Evolutionary conservation across 2,113 vertebrate species (phyloP), one percentile per base, ranked within the genome.

Genomic region (Pteruthius melanotis): DNA sequence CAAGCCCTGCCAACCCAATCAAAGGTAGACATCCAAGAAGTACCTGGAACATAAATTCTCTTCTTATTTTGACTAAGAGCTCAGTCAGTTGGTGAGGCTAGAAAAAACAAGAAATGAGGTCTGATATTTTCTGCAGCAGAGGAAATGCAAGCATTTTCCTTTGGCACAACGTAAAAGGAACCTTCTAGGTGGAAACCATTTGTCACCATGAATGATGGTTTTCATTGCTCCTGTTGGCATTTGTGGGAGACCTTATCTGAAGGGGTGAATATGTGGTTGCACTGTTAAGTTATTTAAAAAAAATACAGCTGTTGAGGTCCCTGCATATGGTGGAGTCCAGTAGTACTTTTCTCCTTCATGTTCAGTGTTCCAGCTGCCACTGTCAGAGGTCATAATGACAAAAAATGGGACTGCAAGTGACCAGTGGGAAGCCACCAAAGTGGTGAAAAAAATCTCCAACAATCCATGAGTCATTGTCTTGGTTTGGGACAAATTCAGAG

Each of bases 361-460:
- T 78, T 75, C 35, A 85, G 20, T 60, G 27, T 60, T 26, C 13
- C 13, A 45, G 16, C 18, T 66, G 18, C 28, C 31, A 40, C 24
- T 63, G 18, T 69, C 26, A 42, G 37, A 40, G 27, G 31, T 17
- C 15, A 16, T 44, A 77, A 69, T 3, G 2, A 68, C 15, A 85
- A 44, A 57, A 66, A 79, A 56, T 26, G 9, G 11, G 11, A 39
- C 26, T 64, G 33, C 0, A 14, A 64, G 10, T 59, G 13, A 5
- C 23, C 13, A 57, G 9, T 61, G 11, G 10, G 17, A 78, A 75
- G 23, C 7, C 11, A 88, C 2, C 42, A 69, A 80, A 81, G 26
- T 64, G 28, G 31, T 35, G 45, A 24, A n/a, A 57, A 2, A n/a
- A 22, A 2, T 3, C 10, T 3, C 3, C 11, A 64, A 2, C 10